Percentiles rank a stretch among this genome's conserved stretches.
Evolutionary conservation across 92 coral and sea anemone species (phyloP).

Genomic region (Hydrozoanthus gracilis): DNA sequence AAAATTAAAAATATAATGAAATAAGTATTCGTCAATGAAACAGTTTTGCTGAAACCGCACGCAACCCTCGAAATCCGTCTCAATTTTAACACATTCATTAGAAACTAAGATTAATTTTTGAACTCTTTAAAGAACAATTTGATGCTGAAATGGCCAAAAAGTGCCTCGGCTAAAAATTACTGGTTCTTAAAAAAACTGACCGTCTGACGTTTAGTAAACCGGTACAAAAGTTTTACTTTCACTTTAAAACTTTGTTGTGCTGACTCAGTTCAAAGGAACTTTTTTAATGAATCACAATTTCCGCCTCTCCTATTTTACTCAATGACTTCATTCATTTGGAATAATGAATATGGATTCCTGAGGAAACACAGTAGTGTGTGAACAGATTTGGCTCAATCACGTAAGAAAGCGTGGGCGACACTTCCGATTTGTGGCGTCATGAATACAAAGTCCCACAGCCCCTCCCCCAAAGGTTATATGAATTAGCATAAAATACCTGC

Average conservation of each 20-base stretch:
- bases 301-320: background rate
- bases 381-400: background rate
- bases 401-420: background rate
- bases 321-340: conserved; percentile 38
- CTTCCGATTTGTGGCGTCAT: conserved; percentile 33
- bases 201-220: no score
- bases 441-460: conserved; percentile 33
- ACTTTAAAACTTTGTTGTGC: background rate
- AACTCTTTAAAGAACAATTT: no score
- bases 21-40: no score
- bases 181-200: no score
- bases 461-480: conserved; percentile 56
- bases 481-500: conserved; percentile 57
- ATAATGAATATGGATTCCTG: background rate
- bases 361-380: conserved; percentile 7
- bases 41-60: no score
- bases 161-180: no score
- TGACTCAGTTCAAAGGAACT: background rate
- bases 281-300: background rate
- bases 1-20: no score
- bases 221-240: no score
- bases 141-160: no score
- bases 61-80: no score
- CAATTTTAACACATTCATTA: no score
- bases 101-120: no score